phyloP scores from a whole-genome alignment of 2,888 invertebrate genomes.

The Anoplius nigerrimus region DNA sequence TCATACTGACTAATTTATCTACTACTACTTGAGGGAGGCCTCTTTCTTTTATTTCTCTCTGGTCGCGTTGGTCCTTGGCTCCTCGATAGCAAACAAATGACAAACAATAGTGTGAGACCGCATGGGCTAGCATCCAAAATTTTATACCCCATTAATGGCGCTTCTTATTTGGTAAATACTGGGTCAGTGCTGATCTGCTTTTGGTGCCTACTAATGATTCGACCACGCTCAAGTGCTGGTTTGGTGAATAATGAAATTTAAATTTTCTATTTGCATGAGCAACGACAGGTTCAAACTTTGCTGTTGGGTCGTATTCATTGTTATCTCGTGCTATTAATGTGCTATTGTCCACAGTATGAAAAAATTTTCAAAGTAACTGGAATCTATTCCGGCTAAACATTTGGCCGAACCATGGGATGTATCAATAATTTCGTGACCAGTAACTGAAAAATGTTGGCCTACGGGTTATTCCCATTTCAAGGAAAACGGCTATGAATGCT shows the following conservation, averaged over 20 bases:
- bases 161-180: conserved; percentile 57
- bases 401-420: conserved; percentile 40
- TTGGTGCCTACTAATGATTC: conserved; percentile 58
- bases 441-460: conserved; percentile 37
- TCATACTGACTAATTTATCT: conserved; percentile 23
- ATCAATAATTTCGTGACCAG: conserved; percentile 32
- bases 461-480: conserved; percentile 37
- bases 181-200: conserved; percentile 40
- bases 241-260: conserved; percentile 47
- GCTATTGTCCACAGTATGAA: conserved; percentile 35
- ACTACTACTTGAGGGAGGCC: conserved; percentile 24
- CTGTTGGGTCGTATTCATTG: conserved; percentile 50
- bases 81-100: conserved; percentile 50
- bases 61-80: conserved; percentile 39
- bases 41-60: conserved; percentile 40
- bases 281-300: conserved; percentile 47
- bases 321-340: conserved; percentile 38
- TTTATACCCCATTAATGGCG: conserved; percentile 45
- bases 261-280: conserved; percentile 55
- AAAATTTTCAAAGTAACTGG: conserved; percentile 34
- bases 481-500: conserved; percentile 29
- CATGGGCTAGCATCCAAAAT: conserved; percentile 59
- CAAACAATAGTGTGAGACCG: too few relatives aligned
- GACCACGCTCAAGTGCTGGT: conserved; percentile 49
- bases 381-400: conserved; percentile 37